Evolutionary conservation across 2,797 vertebrate genomes (phyloP).

Genomic region (Periophthalmus magnuspinnatus): DNA sequence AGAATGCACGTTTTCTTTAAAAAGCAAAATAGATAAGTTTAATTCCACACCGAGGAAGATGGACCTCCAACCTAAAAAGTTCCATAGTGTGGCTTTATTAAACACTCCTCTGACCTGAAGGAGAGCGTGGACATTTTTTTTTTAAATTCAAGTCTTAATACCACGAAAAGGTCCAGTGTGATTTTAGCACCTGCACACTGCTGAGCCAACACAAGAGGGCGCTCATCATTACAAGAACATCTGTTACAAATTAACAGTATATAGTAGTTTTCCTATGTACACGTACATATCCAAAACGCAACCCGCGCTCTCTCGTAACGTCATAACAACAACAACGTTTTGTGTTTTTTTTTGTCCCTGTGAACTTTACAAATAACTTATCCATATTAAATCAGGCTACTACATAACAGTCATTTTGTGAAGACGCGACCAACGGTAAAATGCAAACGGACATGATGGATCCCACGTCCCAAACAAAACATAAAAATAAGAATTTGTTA

Average conservation of each 20-base stretch:
- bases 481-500: constrained; percentile 57
- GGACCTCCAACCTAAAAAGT: not conserved
- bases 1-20: not conserved
- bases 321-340: constrained; percentile 5
- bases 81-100: constrained; percentile 21
- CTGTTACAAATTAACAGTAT: constrained; percentile 73
- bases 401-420: constrained; percentile 76
- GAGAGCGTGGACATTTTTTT: constrained; percentile 45
- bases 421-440: constrained; percentile 65
- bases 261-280: constrained; percentile 62
- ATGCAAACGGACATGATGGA: constrained; percentile 57
- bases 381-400: constrained; percentile 79
- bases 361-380: constrained; percentile 83
- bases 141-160: constrained; percentile 66
- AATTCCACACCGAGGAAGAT: not conserved
- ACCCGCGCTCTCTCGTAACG: constrained; percentile 6
- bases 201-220: constrained; percentile 53
- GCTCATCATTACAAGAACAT: constrained; percentile 55
- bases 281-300: constrained; percentile 61
- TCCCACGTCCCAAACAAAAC: constrained; percentile 59
- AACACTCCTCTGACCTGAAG: constrained; percentile 36
- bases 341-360: constrained; percentile 74
- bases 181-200: constrained; percentile 76
- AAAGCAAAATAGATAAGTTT: not conserved
- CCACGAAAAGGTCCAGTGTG: constrained; percentile 82